Conservation (phyloP, 2,797 vertebrate genomes). For the Oophaga sylvatica region DNA sequence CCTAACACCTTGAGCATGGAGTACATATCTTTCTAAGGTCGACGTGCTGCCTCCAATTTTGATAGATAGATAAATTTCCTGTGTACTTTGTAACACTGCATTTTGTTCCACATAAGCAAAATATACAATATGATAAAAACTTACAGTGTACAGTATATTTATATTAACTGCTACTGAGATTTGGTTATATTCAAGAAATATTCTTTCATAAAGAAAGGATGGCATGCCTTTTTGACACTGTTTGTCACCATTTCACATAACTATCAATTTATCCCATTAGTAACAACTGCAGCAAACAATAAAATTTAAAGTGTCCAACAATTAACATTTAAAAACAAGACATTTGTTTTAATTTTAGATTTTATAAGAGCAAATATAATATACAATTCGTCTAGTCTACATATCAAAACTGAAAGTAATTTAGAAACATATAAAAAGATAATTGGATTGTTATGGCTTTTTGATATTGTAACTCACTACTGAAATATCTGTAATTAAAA, state of each 20-base stretch:
- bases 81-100: too few relatives aligned
- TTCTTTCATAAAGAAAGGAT: too few relatives aligned
- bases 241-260: background rate
- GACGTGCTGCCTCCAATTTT: too few relatives aligned
- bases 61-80: too few relatives aligned
- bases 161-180: too few relatives aligned
- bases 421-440: slow-evolving; percentile 25
- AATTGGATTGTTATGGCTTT: slow-evolving; percentile 34
- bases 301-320: slow-evolving; percentile 16
- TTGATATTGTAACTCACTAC: slow-evolving; percentile 23
- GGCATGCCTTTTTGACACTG: background rate
- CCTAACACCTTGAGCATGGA: too few relatives aligned
- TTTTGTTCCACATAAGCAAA: too few relatives aligned
- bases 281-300: background rate
- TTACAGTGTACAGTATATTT: too few relatives aligned
- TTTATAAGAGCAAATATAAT: slow-evolving; percentile 3
- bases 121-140: too few relatives aligned
- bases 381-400: background rate
- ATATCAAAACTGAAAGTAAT: slow-evolving; percentile 22
- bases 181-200: too few relatives aligned
- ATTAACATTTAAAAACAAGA: slow-evolving; percentile 21
- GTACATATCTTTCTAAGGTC: too few relatives aligned
- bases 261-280: slow-evolving; percentile 4
- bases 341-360: slow-evolving; percentile 19
- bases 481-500: slow-evolving; percentile 47